Evolutionary conservation across 2,888 invertebrate species (phyloP), one percentile per base, ranked within the genome.

Genomic region (Spodoptera picta): DNA sequence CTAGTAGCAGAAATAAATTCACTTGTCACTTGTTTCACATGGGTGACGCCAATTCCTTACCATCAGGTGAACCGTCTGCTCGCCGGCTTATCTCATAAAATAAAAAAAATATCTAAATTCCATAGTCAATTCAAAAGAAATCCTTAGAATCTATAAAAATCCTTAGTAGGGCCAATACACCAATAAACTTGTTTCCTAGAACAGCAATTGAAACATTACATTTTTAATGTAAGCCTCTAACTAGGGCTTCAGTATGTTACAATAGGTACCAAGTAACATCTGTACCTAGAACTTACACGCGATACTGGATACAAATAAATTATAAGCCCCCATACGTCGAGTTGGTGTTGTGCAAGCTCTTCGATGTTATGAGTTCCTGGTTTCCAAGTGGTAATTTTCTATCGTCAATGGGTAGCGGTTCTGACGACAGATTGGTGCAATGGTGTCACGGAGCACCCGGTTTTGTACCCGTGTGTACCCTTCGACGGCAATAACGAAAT

Each of bases 181-280:
- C 83, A 87, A 91, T 90, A 87, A 87, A 90, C 86, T 88, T 77
- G 85, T 91, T 91, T 88, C 91, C 84, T 68, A 70, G 90, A 86
- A 91, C 60, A 77, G 57, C 86, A 83, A 89, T 89, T 87, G 91
- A 89, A 89, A 85, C 82, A 86, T 88, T 92, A 85, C 84, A 92
- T 89, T 88, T 91, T 92, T 91, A 90, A 92, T 90, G 84, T 60
- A 48, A 55, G 58, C 73, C 66, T 65, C 75, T 79, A 82, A 83
- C 66, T 69, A 62, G 63, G 61, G 44, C 59, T 65, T 46, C 67
- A 75, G 65, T 75, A 48, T 76, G 67, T 57, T 73, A 76, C 55
- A 52, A 60, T 9, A 36, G 36, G 36, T 36, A 36, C 7, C 7
- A 79, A 86, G 85, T 87, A 86, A 82, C 81, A 88, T 81, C 62